Conservation (phyloP, 2,113 vertebrate species). For the Pluvianellus socialis region DNA sequence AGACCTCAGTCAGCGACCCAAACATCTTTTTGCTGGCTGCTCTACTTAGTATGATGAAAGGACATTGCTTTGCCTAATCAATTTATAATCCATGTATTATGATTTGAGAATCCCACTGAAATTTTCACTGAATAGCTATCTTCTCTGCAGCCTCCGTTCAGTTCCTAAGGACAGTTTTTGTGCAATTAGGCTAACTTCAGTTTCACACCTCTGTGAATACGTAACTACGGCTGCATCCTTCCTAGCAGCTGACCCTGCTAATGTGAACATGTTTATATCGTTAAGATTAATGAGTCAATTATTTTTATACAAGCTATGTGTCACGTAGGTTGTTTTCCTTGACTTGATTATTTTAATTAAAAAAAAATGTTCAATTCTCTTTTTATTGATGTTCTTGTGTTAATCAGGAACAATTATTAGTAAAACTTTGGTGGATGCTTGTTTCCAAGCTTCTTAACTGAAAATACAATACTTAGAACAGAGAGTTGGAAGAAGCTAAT, state of each 20-base stretch:
- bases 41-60: not conserved
- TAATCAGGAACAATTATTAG: constrained; percentile 73
- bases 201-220: constrained; percentile 47
- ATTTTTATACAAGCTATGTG: constrained; percentile 73
- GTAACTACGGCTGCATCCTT: constrained; percentile 26
- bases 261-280: constrained; percentile 69
- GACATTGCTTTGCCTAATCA: not conserved
- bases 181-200: constrained; percentile 35
- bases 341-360: constrained; percentile 76
- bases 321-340: constrained; percentile 71
- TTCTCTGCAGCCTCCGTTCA: constrained; percentile 8
- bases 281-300: constrained; percentile 82
- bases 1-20: not conserved
- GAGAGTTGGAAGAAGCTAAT: constrained; percentile 1
- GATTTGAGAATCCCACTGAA: not conserved
- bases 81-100: not conserved
- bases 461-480: constrained; percentile 57
- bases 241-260: constrained; percentile 68
- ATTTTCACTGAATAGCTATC: not conserved
- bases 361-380: constrained; percentile 65
- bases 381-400: constrained; percentile 65
- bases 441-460: constrained; percentile 39
- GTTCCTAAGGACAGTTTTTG: not conserved
- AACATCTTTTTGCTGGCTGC: not conserved
- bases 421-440: constrained; percentile 49